These are phyloP conservation scores for Diachrysia chrysitis DNA, from an alignment of 2,888 invertebrate species.

Conservation along the genomic window DNA sequence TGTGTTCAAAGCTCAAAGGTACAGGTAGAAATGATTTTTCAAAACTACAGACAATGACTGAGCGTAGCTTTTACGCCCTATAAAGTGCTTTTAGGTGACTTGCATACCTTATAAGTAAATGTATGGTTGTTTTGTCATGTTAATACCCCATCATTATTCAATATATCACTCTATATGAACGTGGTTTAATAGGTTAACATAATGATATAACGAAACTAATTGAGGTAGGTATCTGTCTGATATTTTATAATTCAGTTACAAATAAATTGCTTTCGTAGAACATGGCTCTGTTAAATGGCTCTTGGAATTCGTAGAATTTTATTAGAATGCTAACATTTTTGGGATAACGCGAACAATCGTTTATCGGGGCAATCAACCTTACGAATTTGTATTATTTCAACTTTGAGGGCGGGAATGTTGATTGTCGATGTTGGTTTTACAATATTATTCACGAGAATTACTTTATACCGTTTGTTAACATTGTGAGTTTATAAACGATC, in stretches of 20 bases:
- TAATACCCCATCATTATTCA: neutral
- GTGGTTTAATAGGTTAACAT: neutral
- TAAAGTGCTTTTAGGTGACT: slow-evolving; percentile 2
- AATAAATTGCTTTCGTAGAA: neutral
- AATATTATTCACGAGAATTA: neutral
- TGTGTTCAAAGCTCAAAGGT: too few species aligned
- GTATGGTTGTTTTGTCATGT: neutral
- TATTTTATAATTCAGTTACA: neutral
- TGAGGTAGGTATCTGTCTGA: neutral
- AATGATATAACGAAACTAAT: neutral
- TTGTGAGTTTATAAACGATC: too few species aligned
- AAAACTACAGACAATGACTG: neutral
- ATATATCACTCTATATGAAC: neutral
- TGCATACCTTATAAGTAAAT: slow-evolving; percentile 3
- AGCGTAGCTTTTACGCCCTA: slow-evolving; percentile 4
- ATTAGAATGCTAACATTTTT: slow-evolving; percentile 1
- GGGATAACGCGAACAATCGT: slow-evolving; percentile 1
- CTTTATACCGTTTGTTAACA: too few species aligned
- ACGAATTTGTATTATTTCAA: slow-evolving; percentile 2
- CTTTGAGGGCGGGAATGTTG: neutral
- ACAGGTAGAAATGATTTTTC: neutral
- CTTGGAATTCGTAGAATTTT: slow-evolving; percentile 4
- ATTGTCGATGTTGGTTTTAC: slow-evolving; percentile 1
- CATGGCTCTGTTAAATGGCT: neutral
- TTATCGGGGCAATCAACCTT: neutral